A percentile compares a stretch with the other conserved stretches of the same genome.
Conservation (phyloP, 92 coral and sea anemone species). For the Epizoanthus fatuus region DNA sequence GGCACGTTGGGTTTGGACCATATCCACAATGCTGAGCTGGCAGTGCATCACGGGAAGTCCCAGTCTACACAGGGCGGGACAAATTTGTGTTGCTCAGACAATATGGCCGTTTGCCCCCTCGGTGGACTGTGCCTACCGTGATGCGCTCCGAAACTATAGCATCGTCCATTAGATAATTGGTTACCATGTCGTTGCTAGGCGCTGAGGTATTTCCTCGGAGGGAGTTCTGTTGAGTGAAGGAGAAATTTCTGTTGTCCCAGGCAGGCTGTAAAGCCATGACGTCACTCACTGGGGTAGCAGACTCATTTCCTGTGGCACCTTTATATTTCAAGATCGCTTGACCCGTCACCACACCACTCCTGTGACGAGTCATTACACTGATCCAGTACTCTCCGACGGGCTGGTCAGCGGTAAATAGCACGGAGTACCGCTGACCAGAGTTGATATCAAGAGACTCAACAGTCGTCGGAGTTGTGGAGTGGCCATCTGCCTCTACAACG, state of each 20-base stretch:
- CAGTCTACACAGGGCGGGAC: too few species aligned
- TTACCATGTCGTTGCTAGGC: slow-evolving; percentile 23
- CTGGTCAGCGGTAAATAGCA: slow-evolving; percentile 48
- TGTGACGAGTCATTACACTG: slow-evolving; percentile 55
- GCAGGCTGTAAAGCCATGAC: slow-evolving; percentile 48
- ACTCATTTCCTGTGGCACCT: slow-evolving; percentile 2
- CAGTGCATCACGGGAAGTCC: too few species aligned
- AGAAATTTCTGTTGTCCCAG: slow-evolving; percentile 51
- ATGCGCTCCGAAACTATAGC: too few species aligned
- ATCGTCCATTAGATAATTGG: background rate
- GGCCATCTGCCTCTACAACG: slow-evolving; percentile 40
- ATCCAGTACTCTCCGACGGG: slow-evolving; percentile 51
- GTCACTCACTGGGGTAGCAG: slow-evolving; percentile 18
- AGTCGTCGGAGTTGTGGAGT: slow-evolving; percentile 10
- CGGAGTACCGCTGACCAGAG: slow-evolving; percentile 50
- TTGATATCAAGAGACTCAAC: slow-evolving; percentile 34
- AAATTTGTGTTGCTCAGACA: too few species aligned
- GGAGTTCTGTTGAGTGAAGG: slow-evolving; percentile 35
- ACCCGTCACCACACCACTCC: slow-evolving; percentile 16
- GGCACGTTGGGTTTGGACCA: too few species aligned
- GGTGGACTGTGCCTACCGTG: too few species aligned
- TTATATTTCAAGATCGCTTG: slow-evolving; percentile 39
- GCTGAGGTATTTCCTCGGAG: slow-evolving; percentile 43
- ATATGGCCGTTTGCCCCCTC: too few species aligned
- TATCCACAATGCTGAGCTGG: too few species aligned